phyloP scores from a whole-genome alignment of 1,140 invertebrate genomes.

The Drosophila cardini region DNA sequence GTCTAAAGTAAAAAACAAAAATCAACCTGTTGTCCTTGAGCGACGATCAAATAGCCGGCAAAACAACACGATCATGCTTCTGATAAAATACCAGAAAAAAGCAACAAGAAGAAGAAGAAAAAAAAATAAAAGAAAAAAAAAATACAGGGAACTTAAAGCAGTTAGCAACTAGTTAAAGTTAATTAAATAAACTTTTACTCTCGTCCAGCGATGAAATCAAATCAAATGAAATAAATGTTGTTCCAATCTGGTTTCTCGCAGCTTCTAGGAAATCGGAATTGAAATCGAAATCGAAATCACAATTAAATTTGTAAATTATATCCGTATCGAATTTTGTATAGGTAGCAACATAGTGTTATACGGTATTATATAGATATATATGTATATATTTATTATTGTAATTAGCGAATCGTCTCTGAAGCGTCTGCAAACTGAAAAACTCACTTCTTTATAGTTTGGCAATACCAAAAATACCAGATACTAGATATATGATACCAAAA shows the following conservation, averaged over 20 bases:
- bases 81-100: neutral
- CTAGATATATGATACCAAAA: slow-evolving; percentile 10
- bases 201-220: slow-evolving; percentile 1
- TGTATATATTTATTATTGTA: slow-evolving; percentile 14
- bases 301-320: slow-evolving; percentile 41
- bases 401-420: slow-evolving; percentile 35
- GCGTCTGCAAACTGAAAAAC: slow-evolving; percentile 14
- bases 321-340: slow-evolving; percentile 27
- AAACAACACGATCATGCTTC: slow-evolving; percentile 34
- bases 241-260: slow-evolving; percentile 21
- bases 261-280: slow-evolving; percentile 32
- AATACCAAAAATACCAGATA: slow-evolving; percentile 24
- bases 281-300: slow-evolving; percentile 17
- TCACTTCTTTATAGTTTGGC: slow-evolving; percentile 29
- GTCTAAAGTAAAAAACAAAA: slow-evolving; percentile 14
- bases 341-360: slow-evolving; percentile 1
- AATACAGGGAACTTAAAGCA: slow-evolving; percentile 32
- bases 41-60: slow-evolving; percentile 36
- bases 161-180: slow-evolving; percentile 52
- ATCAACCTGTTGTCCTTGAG: slow-evolving; percentile 42
- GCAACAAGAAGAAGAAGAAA: slow-evolving; percentile 6
- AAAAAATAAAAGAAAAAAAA: slow-evolving; percentile 10
- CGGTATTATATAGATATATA: neutral
- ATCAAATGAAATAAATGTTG: slow-evolving; percentile 9
- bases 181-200: slow-evolving; percentile 52